Conservation (phyloP, 2,888 invertebrate genomes). For the Myopa tessellatipennis region DNA sequence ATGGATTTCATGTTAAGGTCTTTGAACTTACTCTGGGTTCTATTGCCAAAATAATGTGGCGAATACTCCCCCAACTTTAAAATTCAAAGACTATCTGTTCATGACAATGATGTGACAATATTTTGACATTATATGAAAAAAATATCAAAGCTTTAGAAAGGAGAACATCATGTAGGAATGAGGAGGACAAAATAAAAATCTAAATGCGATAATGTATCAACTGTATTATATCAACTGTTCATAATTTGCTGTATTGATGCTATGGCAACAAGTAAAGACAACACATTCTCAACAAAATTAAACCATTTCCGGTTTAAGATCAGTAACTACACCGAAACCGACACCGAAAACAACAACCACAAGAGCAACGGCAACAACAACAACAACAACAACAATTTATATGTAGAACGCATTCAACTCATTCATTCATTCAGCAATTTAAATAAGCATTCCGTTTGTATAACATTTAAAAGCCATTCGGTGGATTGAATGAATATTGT, state of each 20-base stretch:
- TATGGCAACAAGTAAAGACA: not conserved
- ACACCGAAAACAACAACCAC: not conserved
- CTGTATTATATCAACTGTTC: not conserved
- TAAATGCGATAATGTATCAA: too few relatives aligned
- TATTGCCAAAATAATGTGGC: not conserved
- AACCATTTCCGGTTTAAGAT: conserved; percentile 45
- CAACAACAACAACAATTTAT: conserved; percentile 23
- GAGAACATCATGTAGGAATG: not conserved
- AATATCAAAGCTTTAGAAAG: too few relatives aligned
- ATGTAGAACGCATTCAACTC: not conserved
- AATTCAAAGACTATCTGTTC: not conserved
- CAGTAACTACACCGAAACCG: not conserved
- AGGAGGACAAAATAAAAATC: not conserved
- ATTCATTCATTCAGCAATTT: conserved; percentile 24
- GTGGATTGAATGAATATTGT: too few relatives aligned
- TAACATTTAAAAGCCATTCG: conserved; percentile 35
- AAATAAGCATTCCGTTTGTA: conserved; percentile 43
- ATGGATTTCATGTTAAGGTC: not conserved
- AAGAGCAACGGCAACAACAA: conserved; percentile 30
- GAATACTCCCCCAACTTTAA: not conserved
- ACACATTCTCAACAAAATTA: conserved; percentile 32
- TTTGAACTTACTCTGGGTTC: conserved; percentile 2
- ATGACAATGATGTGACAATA: not conserved
- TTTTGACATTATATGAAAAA: not conserved
- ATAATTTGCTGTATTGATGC: not conserved